phyloP scores from a whole-genome alignment of 2,888 invertebrate species.

The Cataglyphis rosenhaueri region DNA sequence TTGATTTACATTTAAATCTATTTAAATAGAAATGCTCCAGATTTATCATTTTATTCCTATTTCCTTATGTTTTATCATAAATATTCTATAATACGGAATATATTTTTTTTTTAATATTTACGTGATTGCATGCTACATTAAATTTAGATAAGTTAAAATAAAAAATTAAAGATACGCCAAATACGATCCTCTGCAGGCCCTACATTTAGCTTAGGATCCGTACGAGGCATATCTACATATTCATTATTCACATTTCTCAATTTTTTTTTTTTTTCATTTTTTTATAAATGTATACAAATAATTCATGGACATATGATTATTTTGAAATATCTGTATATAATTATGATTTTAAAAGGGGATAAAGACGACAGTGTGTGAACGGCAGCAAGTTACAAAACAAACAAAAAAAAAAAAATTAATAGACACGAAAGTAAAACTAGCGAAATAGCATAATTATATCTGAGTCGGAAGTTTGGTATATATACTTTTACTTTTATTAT shows the following conservation, averaged over 20 bases:
- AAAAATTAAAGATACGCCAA: conserved; percentile 75
- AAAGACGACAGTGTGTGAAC: conserved; percentile 46
- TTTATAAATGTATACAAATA: background rate
- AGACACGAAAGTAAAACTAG: conserved; percentile 64
- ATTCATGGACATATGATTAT: background rate
- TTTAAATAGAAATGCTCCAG: background rate
- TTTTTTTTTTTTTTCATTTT: background rate
- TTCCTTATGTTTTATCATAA: background rate
- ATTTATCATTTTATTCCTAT: background rate
- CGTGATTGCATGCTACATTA: background rate
- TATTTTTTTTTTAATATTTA: background rate
- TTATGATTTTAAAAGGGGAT: conserved; percentile 6
- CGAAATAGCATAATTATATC: conserved; percentile 62
- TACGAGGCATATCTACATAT: conserved; percentile 77
- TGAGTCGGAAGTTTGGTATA: conserved; percentile 65
- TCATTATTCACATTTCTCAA: background rate
- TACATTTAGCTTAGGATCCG: conserved; percentile 80
- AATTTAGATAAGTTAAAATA: background rate
- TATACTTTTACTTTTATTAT: background rate
- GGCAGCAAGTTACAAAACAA: conserved; percentile 49
- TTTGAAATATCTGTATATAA: background rate
- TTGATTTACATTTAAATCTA: background rate
- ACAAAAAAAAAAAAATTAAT: conserved; percentile 52
- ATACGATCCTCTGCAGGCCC: conserved; percentile 82
- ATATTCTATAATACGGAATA: background rate